A percentile compares a stretch with the other conserved stretches of the same genome.
phyloP scores from a whole-genome alignment of 2,797 vertebrate genomes.

The Lepilemur ruficaudatus region DNA sequence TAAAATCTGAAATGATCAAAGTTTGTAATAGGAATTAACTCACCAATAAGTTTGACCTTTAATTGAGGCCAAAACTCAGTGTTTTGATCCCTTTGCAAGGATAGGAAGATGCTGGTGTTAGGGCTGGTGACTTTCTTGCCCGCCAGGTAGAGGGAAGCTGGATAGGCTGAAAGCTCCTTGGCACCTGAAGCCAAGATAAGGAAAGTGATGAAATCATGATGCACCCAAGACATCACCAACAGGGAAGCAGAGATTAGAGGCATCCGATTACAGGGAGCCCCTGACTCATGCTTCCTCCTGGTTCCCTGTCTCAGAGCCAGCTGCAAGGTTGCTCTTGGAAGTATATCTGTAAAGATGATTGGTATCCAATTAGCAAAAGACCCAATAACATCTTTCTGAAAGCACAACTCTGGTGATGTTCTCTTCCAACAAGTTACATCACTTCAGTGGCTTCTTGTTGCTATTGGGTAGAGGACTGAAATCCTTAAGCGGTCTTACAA shows the following conservation, averaged over 20 bases:
- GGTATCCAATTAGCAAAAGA: slow-evolving; percentile 27
- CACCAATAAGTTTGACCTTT: background rate
- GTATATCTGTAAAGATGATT: background rate
- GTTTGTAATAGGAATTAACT: slow-evolving; percentile 39
- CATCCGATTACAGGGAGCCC: background rate
- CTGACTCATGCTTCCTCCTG: background rate
- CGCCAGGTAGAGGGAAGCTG: background rate
- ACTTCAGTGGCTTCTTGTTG: background rate
- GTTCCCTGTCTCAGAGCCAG: background rate
- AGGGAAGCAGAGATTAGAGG: background rate
- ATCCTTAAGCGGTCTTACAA: background rate
- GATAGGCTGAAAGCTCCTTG: slow-evolving; percentile 18
- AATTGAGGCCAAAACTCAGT: background rate
- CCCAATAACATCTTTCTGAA: background rate
- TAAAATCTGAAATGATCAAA: background rate
- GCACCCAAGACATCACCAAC: background rate
- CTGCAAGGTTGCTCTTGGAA: slow-evolving; percentile 11
- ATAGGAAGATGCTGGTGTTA: background rate
- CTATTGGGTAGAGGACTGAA: background rate
- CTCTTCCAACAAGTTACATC: background rate
- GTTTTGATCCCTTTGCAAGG: background rate
- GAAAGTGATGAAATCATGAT: slow-evolving; percentile 28
- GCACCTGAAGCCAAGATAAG: slow-evolving; percentile 48
- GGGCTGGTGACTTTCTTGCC: background rate
- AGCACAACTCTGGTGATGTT: background rate